Base-by-base conservation (phyloP, 2,888 invertebrate species). In the Chymomyza amoena region DNA sequence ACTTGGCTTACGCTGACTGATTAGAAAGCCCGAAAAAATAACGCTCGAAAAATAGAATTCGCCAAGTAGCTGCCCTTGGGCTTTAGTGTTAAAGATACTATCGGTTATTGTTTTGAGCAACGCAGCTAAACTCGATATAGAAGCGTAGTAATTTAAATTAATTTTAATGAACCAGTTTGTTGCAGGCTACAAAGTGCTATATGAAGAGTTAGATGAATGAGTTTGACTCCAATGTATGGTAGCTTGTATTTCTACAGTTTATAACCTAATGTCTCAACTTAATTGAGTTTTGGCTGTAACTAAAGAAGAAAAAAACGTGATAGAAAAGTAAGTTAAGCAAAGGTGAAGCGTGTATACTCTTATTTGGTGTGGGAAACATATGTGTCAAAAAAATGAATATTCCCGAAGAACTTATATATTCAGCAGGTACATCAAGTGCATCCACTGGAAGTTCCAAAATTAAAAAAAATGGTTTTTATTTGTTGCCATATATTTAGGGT, bases 161-260 rank as follows among this genome's bases (percentile, higher is more conserved):
- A 70, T 61, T 45, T 25, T 57, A 75, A 59, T 77, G 63, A 81
- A 81, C 82, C 69, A 75, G 84, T 81, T 84, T 72, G 28, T 54
- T 61, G 39, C 61, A 36, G 54, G 54, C 20, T 9, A 54, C 20
- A 54, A 54, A 54, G 20, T 54, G 54, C 54, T 16, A 54, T 20
- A 54, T 54, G 54, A 54, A 18, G 18, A 54, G 54, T 18, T 18
- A 54, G 16, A 16, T 18, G 54, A 54, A 54, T 18, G 54, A 54
- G 54, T 20, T 54, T 54, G 20, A 54, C 39, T 45, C 39, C 39
- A 45, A 45, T 45, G 13, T 13, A 45, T 13, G 39, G 39, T 45
- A 45, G 13, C 13, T 13, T 45, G 39, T 45, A 32, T 45, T 45
- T 45, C 39, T 45, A 45, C 10, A 45, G 13, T 45, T 45, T 45